Evolutionary conservation across 2,888 invertebrate species (phyloP), one percentile per base, ranked within the genome.

Genomic region (Drosophila multiciliata): DNA sequence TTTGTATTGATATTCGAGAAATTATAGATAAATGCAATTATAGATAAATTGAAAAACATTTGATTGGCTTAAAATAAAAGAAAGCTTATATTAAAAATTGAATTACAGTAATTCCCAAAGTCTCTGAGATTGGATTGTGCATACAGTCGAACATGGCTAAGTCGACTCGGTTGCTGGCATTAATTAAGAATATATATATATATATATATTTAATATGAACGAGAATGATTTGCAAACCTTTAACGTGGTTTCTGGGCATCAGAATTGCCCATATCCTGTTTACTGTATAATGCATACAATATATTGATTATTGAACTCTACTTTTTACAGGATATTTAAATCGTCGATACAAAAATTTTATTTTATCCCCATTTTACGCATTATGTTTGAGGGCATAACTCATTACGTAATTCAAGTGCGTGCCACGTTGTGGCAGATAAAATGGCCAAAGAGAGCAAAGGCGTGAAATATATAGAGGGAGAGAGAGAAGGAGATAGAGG

Each of bases 351-450:
- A 6, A n/a, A 0, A n/a, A 38, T 23, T 38, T 20, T 17, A 4
- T 17, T 26, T 29, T 23, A 48, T 38, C 4, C 59, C 57, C 5
- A 0, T 48, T 62, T 59, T 60, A 17, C 53, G 58, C 60, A 66
- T 62, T 73, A 72, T 61, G 73, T 75, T 66, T 66, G 55, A 69
- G 69, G 63, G 55, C 63, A 80, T 83, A 78, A 81, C 64, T 82
- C 80, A 81, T 78, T 79, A 74, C 59, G 76, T 79, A 80, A 87
- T 81, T 84, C 80, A 84, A 84, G 78, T 65, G 68, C 69, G 64
- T 66, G 73, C 70, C 70, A 74, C 68, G 62, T 50, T 48, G 29
- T 26, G 12, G 66, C 52, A 26, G 55, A 12, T 50, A 40, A 49
- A 40, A 36, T 15, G 54, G 29, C 53, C 50, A 52, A 15, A 42